Evolutionary conservation across 2,888 invertebrate species (phyloP), one percentile per base, ranked within the genome.

Genomic region (Lasioglossum pauxillum): DNA sequence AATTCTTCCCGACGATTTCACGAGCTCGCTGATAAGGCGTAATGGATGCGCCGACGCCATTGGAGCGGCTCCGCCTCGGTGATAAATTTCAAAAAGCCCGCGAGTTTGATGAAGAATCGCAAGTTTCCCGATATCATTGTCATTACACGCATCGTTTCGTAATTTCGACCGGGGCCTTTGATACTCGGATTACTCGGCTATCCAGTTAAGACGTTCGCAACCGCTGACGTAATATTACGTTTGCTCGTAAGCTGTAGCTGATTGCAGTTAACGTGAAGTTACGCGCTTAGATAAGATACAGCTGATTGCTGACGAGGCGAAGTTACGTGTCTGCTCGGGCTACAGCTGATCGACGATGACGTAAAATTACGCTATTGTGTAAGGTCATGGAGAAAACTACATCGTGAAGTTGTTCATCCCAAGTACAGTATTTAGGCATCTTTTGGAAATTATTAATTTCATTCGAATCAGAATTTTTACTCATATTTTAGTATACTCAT

Each of bases 291-390:
- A 60, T 8, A 72, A 49, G 82, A 71, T 60, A 82, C 80, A 60
- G 71, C 46, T 75, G 74, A 72, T 83, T 46, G 31, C 35, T 82
- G 71, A 82, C 41, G 75, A 82, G 71, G 75, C 46, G 64, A 57
- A 75, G 69, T 71, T 74, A 74, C 69, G 64, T 57, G 19, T 35
- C 74, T 44, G 81, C 74, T 23, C 69, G 31, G 8, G 64, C 64
- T 46, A 82, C 80, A 60, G 71, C 46, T 75, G 74, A 72, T 83
- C 73, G 31, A n/a, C 38, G 76, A 75, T 73, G 78, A 19, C 75
- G 49, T 38, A 38, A 38, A 38, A 69, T 69, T 69, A 69, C 38
- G 69, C 10, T 23, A 38, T 27, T 19, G 64, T 31, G 64, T 8
- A 19, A 31, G 31, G 31, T 27, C 31, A 16, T 16, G 31, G 64